These are phyloP conservation scores for Drosophila monieri DNA, from an alignment of 2,888 invertebrate species.

Conservation along the genomic window DNA sequence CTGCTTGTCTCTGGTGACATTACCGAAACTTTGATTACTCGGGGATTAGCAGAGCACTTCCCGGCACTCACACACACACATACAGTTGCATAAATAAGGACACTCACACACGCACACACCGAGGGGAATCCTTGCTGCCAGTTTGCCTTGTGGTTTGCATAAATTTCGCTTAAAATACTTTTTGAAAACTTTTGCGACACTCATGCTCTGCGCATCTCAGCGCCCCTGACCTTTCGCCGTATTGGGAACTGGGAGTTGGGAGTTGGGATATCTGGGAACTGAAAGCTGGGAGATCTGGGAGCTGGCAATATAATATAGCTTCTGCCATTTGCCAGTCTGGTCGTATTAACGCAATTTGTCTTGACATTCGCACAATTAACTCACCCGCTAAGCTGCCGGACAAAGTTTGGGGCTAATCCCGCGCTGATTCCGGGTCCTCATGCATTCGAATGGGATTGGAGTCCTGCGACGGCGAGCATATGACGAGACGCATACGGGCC, in stretches of 20 bases:
- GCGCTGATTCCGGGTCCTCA: constrained; percentile 44
- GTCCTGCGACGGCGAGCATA: constrained; percentile 32
- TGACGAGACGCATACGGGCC: constrained; percentile 57
- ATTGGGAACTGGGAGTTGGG: constrained; percentile 50
- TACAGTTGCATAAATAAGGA: constrained; percentile 36
- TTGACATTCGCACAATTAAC: constrained; percentile 81
- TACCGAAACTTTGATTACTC: constrained; percentile 81
- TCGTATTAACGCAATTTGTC: constrained; percentile 80
- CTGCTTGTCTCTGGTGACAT: constrained; percentile 62
- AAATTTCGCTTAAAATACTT: constrained; percentile 80
- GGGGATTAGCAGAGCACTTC: constrained; percentile 70
- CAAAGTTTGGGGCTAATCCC: constrained; percentile 66
- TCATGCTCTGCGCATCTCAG: constrained; percentile 29
- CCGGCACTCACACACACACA: constrained; percentile 37
- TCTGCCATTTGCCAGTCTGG: constrained; percentile 48
- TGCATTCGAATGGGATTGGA: constrained; percentile 18
- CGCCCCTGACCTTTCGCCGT: constrained; percentile 52
- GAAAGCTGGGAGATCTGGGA: constrained; percentile 9
- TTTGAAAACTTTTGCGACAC: constrained; percentile 76
- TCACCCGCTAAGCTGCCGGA: constrained; percentile 73
- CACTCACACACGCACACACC: not conserved
- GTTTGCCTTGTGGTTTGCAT: constrained; percentile 77
- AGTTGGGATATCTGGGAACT: not conserved
- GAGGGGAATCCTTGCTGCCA: constrained; percentile 52
- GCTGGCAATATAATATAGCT: constrained; percentile 9